These are phyloP conservation scores for Epinephelus malabaricus DNA, from an alignment of 2,797 vertebrate genomes.

Conservation along the genomic window DNA sequence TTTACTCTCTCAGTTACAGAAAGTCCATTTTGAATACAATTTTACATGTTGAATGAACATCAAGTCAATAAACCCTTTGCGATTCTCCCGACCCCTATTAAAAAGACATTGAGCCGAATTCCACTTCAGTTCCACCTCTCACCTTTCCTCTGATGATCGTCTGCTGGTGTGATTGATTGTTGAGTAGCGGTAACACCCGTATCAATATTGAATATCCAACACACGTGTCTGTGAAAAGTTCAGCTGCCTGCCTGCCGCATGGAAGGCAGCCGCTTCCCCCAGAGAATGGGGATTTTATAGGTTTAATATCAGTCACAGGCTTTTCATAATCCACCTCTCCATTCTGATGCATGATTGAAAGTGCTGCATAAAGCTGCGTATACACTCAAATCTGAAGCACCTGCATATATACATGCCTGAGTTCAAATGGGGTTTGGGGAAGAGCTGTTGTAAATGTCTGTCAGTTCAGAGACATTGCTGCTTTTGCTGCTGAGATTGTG, in stretches of 20 bases:
- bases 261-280: slow-evolving; percentile 7
- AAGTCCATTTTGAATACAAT: slow-evolving; percentile 4
- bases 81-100: slow-evolving; percentile 37
- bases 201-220: slow-evolving; percentile 51
- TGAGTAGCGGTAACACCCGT: slow-evolving; percentile 24
- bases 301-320: slow-evolving; percentile 63
- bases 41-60: slow-evolving; percentile 1
- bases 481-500: too few species aligned
- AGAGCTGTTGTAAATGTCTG: slow-evolving; percentile 2
- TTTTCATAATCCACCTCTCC: slow-evolving; percentile 33
- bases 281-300: slow-evolving; percentile 63
- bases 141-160: slow-evolving; percentile 52
- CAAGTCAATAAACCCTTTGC: slow-evolving; percentile 9
- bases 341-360: slow-evolving; percentile 44
- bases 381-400: slow-evolving; percentile 40
- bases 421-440: slow-evolving; percentile 11
- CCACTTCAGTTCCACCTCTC: slow-evolving; percentile 38
- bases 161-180: slow-evolving; percentile 56
- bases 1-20: slow-evolving; percentile 16
- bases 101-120: slow-evolving; percentile 30
- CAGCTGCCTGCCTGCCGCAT: slow-evolving; percentile 17
- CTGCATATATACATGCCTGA: slow-evolving; percentile 17
- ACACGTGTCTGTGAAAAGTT: slow-evolving; percentile 44
- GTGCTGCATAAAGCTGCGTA: slow-evolving; percentile 58
- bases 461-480: neutral